A percentile compares a stretch with the other conserved stretches of the same genome.
These are phyloP conservation scores for Phrixothrix hirtus DNA, from an alignment of 2,888 invertebrate genomes.

Conservation along the genomic window DNA sequence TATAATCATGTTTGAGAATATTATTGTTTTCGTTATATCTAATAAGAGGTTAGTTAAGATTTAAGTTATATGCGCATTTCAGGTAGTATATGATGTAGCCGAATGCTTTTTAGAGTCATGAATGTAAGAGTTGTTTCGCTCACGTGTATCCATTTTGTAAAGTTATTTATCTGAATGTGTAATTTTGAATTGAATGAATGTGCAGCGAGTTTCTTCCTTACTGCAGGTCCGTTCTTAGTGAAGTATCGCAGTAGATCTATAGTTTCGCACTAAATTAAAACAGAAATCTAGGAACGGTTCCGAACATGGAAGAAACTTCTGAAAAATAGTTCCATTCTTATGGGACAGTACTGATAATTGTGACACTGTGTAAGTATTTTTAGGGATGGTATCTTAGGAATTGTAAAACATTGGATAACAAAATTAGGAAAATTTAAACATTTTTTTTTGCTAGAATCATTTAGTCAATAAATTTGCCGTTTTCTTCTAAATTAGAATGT, in stretches of 20 bases:
- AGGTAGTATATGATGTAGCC: slow-evolving; percentile 26
- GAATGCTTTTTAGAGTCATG: slow-evolving; percentile 27
- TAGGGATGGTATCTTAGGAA: slow-evolving; percentile 21
- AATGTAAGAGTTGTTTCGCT: slow-evolving; percentile 22
- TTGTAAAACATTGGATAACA: slow-evolving; percentile 16
- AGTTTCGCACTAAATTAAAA: too few relatives aligned
- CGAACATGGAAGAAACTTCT: slow-evolving; percentile 16
- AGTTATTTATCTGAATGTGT: slow-evolving; percentile 33
- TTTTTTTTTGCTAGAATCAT: slow-evolving; percentile 1
- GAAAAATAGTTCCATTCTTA: slow-evolving; percentile 39
- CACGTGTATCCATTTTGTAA: slow-evolving; percentile 25
- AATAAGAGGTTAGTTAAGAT: slow-evolving; percentile 26
- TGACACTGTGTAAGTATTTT: slow-evolving; percentile 32
- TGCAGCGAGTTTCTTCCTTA: slow-evolving; percentile 39
- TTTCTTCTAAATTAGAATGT: slow-evolving; percentile 3
- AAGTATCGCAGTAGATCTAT: too few relatives aligned
- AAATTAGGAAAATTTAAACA: slow-evolving; percentile 12
- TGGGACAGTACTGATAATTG: slow-evolving; percentile 48
- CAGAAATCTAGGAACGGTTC: too few relatives aligned
- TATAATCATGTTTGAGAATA: slow-evolving; percentile 57
- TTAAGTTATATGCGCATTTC: slow-evolving; percentile 12
- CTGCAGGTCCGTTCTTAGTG: slow-evolving; percentile 1
- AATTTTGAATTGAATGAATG: slow-evolving; percentile 38
- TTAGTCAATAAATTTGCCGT: too few relatives aligned
- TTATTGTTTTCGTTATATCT: slow-evolving; percentile 54